Evolutionary conservation across 1,140 invertebrate genomes (phyloP).

Genomic region (Caenorhabditis elegans): DNA sequence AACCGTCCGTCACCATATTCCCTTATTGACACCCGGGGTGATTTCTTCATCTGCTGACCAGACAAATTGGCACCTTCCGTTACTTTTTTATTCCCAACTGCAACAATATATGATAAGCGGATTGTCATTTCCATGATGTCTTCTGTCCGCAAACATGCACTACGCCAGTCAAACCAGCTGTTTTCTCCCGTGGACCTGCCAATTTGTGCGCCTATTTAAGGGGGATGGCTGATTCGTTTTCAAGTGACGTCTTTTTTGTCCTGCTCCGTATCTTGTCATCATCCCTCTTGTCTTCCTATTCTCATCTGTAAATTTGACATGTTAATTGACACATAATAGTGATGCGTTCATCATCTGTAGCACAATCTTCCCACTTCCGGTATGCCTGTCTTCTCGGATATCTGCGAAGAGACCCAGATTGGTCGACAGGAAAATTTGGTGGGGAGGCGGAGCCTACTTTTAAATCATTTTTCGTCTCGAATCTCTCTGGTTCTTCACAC

Average conservation of each 20-base stretch:
- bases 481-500: no score
- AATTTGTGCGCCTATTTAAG: slow-evolving; percentile 14
- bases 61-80: not conserved
- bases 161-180: slow-evolving; percentile 13
- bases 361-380: not conserved
- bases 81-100: not conserved
- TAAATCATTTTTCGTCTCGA: no score
- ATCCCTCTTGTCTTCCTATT: not conserved
- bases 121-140: not conserved
- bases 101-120: not conserved
- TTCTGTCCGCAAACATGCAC: not conserved
- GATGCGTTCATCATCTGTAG: not conserved
- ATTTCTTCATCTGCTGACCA: not conserved
- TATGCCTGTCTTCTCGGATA: no score
- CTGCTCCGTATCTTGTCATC: no score
- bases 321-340: not conserved
- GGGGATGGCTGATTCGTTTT: not conserved
- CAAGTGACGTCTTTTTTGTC: not conserved
- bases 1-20: not conserved
- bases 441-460: not conserved
- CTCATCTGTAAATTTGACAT: not conserved
- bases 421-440: not conserved
- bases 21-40: not conserved
- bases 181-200: not conserved
- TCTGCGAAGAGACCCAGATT: not conserved